Conservation (phyloP, 1,140 invertebrate genomes). For the Rhopalosiphum maidis region DNA sequence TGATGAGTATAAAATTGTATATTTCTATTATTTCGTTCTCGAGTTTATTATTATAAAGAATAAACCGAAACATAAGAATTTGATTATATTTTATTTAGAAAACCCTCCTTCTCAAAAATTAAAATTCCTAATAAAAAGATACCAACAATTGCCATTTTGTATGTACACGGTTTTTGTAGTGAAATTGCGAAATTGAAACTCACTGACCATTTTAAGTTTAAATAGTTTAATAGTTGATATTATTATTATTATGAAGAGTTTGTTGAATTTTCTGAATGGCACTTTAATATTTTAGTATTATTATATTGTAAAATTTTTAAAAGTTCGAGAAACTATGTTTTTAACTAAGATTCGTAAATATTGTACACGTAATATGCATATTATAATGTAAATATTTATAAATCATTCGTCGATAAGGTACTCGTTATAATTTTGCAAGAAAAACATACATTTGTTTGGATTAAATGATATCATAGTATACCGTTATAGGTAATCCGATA, state of each 20-base stretch:
- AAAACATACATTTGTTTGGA: background rate
- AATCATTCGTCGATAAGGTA: background rate
- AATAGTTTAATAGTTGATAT: background rate
- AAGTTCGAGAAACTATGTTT: background rate
- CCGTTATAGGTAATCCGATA: background rate
- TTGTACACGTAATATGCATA: background rate
- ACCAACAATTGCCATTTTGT: background rate
- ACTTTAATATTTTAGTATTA: background rate
- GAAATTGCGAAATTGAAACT: background rate
- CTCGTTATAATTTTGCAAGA: background rate
- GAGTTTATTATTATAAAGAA: background rate
- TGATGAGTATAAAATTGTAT: background rate
- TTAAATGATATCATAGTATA: background rate
- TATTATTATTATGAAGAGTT: background rate
- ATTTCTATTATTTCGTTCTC: background rate
- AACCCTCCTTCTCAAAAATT: too few relatives aligned
- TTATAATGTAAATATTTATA: too few relatives aligned
- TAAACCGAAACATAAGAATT: background rate
- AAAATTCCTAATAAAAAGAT: background rate
- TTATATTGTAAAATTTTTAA: background rate
- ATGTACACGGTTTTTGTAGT: too few relatives aligned
- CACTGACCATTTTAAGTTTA: background rate
- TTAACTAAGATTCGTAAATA: background rate
- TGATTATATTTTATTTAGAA: background rate
- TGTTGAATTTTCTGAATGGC: background rate